A percentile compares a stretch with the other conserved stretches of the same genome.
phyloP scores from a whole-genome alignment of 2,113 vertebrate genomes.

The Gracilinanus agilis region DNA sequence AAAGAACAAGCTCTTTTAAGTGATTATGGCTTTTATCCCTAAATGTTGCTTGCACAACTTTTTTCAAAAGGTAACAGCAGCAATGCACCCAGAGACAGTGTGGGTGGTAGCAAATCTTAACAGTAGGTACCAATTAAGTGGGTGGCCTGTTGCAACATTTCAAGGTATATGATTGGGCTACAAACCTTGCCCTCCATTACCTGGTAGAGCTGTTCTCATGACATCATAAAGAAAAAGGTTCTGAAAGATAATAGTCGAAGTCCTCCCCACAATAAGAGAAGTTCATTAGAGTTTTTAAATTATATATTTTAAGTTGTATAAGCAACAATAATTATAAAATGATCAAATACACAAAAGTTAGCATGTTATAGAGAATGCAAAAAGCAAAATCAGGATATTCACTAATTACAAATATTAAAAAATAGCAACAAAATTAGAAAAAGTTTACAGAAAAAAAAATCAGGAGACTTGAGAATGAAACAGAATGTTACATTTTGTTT shows the following conservation, averaged over 20 bases:
- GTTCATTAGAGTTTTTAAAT: background rate
- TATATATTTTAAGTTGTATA: background rate
- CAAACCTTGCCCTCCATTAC: background rate
- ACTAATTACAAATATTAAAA: background rate
- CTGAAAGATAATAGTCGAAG: background rate
- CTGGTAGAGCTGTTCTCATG: background rate
- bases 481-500: background rate
- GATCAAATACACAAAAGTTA: background rate
- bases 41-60: background rate
- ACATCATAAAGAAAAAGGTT: background rate
- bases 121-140: background rate
- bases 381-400: background rate
- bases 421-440: background rate
- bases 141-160: background rate
- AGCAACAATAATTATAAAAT: background rate
- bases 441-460: background rate
- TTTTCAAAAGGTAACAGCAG: background rate
- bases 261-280: background rate
- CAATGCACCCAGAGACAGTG: background rate
- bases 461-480: background rate
- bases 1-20: background rate
- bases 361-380: background rate
- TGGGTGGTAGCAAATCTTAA: background rate
- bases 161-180: background rate
- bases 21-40: background rate